These are phyloP conservation scores for Liparis tanakae DNA, from an alignment of 2,797 vertebrate genomes.

Conservation along the genomic window DNA sequence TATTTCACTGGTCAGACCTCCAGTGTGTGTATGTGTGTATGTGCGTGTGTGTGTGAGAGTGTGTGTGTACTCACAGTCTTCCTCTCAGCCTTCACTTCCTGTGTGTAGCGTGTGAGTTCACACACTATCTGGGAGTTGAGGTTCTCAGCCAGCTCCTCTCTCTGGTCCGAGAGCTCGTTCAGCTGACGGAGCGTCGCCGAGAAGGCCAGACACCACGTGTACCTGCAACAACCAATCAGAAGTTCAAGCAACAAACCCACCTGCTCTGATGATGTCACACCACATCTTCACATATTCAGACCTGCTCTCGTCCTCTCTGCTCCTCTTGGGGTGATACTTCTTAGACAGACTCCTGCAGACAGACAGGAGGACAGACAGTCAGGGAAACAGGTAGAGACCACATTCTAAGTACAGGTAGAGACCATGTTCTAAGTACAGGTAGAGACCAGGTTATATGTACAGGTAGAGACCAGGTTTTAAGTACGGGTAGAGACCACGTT, in stretches of 20 bases:
- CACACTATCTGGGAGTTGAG: slow-evolving; percentile 88
- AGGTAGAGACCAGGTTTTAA: neutral
- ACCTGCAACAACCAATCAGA: slow-evolving; percentile 77
- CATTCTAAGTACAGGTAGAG: too few relatives aligned
- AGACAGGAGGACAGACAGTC: slow-evolving; percentile 13
- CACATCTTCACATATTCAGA: neutral
- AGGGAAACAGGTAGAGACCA: neutral
- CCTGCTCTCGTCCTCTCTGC: slow-evolving; percentile 95
- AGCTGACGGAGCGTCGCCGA: slow-evolving; percentile 90
- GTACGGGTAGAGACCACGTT: too few relatives aligned
- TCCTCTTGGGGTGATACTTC: slow-evolving; percentile 97
- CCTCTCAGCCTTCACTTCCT: slow-evolving; percentile 87
- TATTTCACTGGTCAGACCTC: neutral
- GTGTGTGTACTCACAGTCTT: too few relatives aligned
- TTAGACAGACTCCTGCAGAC: slow-evolving; percentile 91
- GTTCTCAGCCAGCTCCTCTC: slow-evolving; percentile 94
- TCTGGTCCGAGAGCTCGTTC: slow-evolving; percentile 91
- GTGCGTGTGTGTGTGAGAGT: too few relatives aligned
- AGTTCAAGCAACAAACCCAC: slow-evolving; percentile 58
- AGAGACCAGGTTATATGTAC: too few relatives aligned
- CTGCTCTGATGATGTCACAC: neutral
- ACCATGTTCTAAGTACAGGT: too few relatives aligned
- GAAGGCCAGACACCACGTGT: slow-evolving; percentile 91
- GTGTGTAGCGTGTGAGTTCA: slow-evolving; percentile 88
- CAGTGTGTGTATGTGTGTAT: too few relatives aligned